Conservation (phyloP, 2,113 vertebrate species). For the Holacanthus passer region DNA sequence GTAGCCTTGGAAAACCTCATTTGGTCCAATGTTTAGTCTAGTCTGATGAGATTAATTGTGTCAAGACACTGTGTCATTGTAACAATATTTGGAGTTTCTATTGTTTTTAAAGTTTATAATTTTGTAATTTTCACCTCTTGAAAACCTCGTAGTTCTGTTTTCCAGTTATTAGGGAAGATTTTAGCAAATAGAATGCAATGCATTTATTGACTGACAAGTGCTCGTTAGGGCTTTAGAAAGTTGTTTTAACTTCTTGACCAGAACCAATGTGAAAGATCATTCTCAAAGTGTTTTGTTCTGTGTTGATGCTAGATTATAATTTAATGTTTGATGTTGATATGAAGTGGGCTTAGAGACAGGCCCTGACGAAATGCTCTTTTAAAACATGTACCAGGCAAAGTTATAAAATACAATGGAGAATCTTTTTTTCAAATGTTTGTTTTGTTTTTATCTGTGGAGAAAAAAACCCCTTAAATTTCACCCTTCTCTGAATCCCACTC, state of each 20-base stretch:
- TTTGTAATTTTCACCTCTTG: conserved; percentile 34
- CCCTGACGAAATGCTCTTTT: conserved; percentile 32
- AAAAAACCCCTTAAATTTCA: not conserved
- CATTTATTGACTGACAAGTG: conserved; percentile 40
- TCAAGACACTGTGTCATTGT: conserved; percentile 54
- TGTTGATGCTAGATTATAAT: conserved; percentile 31
- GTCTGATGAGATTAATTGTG: conserved; percentile 40
- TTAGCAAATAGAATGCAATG: conserved; percentile 43
- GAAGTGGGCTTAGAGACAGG: conserved; percentile 6
- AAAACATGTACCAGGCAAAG: conserved; percentile 29
- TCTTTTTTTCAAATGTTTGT: conserved; percentile 38
- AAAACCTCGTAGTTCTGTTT: conserved; percentile 38
- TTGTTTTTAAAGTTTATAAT: conserved; percentile 53
- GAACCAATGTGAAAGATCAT: conserved; percentile 50
- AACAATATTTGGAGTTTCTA: conserved; percentile 31
- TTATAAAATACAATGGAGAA: conserved; percentile 47
- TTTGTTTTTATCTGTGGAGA: not conserved
- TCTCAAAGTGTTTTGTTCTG: conserved; percentile 30
- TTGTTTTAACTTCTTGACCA: conserved; percentile 43
- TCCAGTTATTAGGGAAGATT: conserved; percentile 43
- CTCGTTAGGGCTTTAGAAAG: conserved; percentile 42
- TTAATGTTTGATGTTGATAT: conserved; percentile 36
- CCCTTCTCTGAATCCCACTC: not conserved
- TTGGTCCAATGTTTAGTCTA: conserved; percentile 61
- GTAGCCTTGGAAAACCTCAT: conserved; percentile 63